phyloP scores from a whole-genome alignment of 2,113 vertebrate species.

The Fulmarus glacialis region DNA sequence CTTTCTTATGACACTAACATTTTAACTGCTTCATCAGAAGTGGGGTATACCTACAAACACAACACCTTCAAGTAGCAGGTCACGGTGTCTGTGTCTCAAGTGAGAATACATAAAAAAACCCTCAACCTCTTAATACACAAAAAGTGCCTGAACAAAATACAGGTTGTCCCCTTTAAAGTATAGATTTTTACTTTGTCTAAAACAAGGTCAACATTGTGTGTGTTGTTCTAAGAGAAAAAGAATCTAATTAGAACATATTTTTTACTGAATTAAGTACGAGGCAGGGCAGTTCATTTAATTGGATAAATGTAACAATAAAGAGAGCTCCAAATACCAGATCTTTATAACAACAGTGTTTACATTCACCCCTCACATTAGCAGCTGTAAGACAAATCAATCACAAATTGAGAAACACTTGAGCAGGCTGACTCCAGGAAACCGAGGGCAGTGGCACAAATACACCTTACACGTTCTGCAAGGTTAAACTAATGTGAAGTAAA shows the following conservation, averaged over 20 bases:
- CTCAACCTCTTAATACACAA: neutral
- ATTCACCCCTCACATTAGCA: neutral
- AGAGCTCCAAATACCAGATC: neutral
- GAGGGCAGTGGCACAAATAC: neutral
- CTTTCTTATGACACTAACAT: neutral
- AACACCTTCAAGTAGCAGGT: neutral
- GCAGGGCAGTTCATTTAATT: neutral
- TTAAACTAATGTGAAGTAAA: slow-evolving; percentile 45
- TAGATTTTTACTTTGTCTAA: neutral
- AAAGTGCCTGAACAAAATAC: neutral
- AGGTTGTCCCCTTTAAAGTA: neutral
- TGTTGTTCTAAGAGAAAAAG: neutral
- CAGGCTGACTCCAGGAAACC: neutral
- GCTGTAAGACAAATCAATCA: slow-evolving; percentile 29
- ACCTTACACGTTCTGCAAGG: slow-evolving; percentile 20
- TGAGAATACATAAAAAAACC: neutral
- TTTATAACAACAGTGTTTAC: neutral
- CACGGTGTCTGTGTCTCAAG: neutral
- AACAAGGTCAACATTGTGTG: neutral
- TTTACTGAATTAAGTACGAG: neutral
- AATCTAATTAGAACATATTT: neutral
- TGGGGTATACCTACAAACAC: neutral
- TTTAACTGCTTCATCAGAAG: neutral
- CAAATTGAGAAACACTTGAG: neutral
- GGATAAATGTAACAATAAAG: neutral